Evolutionary conservation across 1,140 invertebrate species (phyloP), one percentile per base, ranked within the genome.

Genomic region (Andrena cerasifolii): DNA sequence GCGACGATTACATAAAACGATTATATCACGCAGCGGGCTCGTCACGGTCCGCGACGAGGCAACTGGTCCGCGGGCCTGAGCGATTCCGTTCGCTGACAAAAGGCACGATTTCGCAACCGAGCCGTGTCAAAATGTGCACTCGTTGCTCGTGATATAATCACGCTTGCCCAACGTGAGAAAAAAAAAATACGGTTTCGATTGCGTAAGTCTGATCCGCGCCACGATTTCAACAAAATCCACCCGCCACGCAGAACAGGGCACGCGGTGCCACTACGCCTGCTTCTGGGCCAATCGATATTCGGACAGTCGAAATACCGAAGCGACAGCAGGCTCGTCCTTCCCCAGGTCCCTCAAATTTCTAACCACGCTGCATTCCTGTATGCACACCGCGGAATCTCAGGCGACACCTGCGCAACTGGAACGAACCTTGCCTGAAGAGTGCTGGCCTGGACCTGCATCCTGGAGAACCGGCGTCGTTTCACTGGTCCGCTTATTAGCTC

Each of bases 101-200:
- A 86, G 67, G 26, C 66, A 14, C 56, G 51, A 31, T 85, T 82
- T 67, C 65, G 58, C 79, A 84, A 84, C 36, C n/a, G 36, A 45
- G 28, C 14, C 56, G 62, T 73, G 67, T 77, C 53, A 80, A 84
- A 84, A 84, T 79, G 53, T 63, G 43, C 45, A 62, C 54, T 43
- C 76, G 26, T 66, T 80, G 14, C 24, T 28, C 0, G 43, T 80
- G 67, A 83, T 54, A 77, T 68, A 84, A 83, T 84, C 56, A 40
- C 26, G 67, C 40, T 73, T 73, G 45, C 59, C n/a, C 33, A 73
- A 73, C 58, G 45, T 16, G 70, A 73, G 54, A 71, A n/a, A 53
- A 33, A 68, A 26, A 84, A 76, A 71, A 83, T 76, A 40, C 10
- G 66, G 65, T 51, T 28, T 24, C 33, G 3, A 33, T 84, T 83